These are phyloP conservation scores for Uromys caudimaculatus DNA, from an alignment of 2,797 vertebrate species.

Conservation along the genomic window DNA sequence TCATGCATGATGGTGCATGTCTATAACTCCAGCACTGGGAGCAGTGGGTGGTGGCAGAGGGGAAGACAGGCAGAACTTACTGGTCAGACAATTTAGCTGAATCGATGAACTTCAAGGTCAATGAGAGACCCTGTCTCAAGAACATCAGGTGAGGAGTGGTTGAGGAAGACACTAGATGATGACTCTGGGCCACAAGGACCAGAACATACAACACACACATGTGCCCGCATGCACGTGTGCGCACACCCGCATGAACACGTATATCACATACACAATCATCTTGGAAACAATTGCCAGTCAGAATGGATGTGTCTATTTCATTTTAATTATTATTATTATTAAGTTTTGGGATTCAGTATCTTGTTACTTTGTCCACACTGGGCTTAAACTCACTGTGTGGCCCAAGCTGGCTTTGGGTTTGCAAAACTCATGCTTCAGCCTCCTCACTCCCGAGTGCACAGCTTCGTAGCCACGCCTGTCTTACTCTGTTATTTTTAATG, in stretches of 20 bases:
- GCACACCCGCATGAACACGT: not conserved
- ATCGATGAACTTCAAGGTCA: not conserved
- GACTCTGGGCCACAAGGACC: not conserved
- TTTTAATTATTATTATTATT: not conserved
- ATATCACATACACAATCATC: not conserved
- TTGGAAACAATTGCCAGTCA: not conserved
- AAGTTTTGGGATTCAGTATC: not conserved
- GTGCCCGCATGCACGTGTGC: not conserved
- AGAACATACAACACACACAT: not conserved
- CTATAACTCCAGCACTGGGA: not conserved
- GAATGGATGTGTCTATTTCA: not conserved
- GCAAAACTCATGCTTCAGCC: not conserved
- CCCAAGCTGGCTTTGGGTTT: not conserved
- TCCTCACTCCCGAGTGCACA: not conserved
- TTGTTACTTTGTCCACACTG: not conserved
- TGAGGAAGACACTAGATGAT: not conserved
- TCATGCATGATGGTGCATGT: not conserved
- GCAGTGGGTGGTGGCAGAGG: not conserved
- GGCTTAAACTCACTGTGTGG: not conserved
- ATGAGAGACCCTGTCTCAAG: not conserved
- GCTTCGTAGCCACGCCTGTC: not conserved
- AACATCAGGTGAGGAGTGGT: not conserved
- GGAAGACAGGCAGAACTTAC: not conserved
- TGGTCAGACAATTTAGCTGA: not conserved
- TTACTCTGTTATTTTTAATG: constrained; percentile 33